phyloP scores from a whole-genome alignment of 2,888 invertebrate genomes.

The Drosophila vallismaia region DNA sequence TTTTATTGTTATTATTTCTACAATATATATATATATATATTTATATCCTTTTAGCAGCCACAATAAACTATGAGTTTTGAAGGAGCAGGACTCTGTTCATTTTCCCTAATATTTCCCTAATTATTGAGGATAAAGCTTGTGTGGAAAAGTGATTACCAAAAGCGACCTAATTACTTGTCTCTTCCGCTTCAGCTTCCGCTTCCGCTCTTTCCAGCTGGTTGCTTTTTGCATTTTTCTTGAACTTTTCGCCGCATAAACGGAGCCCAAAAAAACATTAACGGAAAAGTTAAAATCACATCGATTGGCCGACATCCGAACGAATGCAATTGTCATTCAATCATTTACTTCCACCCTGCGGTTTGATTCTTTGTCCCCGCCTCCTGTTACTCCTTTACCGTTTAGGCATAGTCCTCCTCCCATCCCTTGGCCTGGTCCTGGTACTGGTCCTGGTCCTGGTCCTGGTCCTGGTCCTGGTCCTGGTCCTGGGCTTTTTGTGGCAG shows the following conservation, averaged over 20 bases:
- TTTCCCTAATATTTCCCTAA: too few relatives aligned
- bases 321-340: conserved; percentile 60
- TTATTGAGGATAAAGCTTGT: too few relatives aligned
- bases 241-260: conserved; percentile 29
- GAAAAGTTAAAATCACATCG: conserved; percentile 3
- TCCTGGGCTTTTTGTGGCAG: conserved; percentile 38
- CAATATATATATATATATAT: conserved; percentile 36
- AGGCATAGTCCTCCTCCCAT: not conserved
- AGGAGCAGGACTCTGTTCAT: conserved; percentile 6
- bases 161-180: conserved; percentile 20
- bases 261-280: not conserved
- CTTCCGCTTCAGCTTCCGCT: conserved; percentile 10
- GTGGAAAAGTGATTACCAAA: not conserved
- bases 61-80: conserved; percentile 24
- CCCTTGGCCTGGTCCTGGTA: not conserved
- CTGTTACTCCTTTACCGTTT: not conserved
- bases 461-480: not conserved
- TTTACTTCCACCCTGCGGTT: conserved; percentile 50
- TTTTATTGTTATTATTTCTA: conserved; percentile 73
- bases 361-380: conserved; percentile 25
- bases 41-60: too few relatives aligned
- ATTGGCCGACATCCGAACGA: conserved; percentile 31
- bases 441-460: conserved; percentile 3
- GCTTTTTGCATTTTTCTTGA: not conserved
- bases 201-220: not conserved